Conservation (phyloP, 2,113 vertebrate genomes). For the Leptosomus discolor region DNA sequence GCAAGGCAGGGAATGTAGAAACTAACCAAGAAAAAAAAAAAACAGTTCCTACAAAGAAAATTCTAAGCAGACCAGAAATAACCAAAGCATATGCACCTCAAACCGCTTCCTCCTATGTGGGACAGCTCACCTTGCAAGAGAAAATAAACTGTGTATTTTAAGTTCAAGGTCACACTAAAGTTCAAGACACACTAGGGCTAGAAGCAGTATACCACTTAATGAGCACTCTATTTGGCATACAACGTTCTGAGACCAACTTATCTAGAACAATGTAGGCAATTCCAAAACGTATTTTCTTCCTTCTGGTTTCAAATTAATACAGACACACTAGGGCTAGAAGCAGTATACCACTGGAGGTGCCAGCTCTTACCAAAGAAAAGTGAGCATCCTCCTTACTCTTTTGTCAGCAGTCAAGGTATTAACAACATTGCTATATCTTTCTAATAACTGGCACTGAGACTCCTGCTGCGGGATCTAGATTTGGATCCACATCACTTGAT, state of each 20-base stretch:
- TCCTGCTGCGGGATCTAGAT: neutral
- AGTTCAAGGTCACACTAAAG: neutral
- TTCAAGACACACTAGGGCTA: too few relatives aligned
- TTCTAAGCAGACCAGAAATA: neutral
- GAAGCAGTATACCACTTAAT: too few relatives aligned
- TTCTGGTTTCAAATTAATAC: neutral
- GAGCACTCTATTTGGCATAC: neutral
- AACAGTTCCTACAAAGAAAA: neutral
- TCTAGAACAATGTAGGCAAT: neutral
- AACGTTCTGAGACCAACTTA: neutral
- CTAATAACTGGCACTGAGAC: neutral
- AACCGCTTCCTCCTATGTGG: neutral
- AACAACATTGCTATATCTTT: neutral
- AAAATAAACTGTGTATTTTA: neutral
- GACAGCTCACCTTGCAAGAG: neutral
- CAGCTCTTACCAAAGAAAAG: neutral
- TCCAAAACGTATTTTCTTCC: neutral
- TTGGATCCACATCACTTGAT: neutral
- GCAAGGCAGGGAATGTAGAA: neutral
- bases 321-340: neutral
- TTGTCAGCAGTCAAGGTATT: neutral
- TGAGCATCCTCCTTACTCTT: neutral
- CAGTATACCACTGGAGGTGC: neutral
- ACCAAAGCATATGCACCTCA: neutral
- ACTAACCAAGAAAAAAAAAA: neutral